These are phyloP conservation scores for Periparus ater DNA, from an alignment of 2,797 vertebrate species.

Conservation along the genomic window DNA sequence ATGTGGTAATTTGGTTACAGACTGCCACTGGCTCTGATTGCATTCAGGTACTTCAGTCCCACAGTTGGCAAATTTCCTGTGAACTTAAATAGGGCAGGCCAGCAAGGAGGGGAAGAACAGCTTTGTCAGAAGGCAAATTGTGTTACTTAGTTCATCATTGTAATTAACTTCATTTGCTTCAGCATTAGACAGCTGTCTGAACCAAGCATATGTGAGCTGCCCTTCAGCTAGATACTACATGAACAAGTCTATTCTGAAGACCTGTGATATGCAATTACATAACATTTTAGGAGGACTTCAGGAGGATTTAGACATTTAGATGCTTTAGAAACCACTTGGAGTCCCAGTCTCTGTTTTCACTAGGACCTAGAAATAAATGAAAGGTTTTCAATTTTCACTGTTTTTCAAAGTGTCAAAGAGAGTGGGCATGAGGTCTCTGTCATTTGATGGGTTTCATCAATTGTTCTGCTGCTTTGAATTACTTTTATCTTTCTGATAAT, in stretches of 20 bases:
- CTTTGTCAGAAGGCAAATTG: constrained; percentile 50
- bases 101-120: neutral
- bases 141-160: neutral
- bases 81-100: neutral
- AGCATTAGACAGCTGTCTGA: neutral
- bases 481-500: neutral
- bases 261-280: neutral
- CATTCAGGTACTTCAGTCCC: neutral
- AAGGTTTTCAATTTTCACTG: neutral
- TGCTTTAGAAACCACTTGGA: neutral
- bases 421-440: neutral
- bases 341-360: neutral
- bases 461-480: neutral
- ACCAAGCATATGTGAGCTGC: neutral
- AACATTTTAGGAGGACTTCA: neutral
- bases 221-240: neutral
- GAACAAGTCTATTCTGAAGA: neutral
- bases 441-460: neutral
- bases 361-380: neutral
- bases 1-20: constrained; percentile 6
- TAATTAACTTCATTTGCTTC: neutral
- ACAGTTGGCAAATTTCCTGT: constrained; percentile 6
- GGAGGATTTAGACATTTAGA: neutral
- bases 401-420: neutral
- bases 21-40: constrained; percentile 3